A percentile compares a stretch with the other conserved stretches of the same genome.
Conservation (phyloP, 2,888 invertebrate species). For the Cylloceria caligata region DNA sequence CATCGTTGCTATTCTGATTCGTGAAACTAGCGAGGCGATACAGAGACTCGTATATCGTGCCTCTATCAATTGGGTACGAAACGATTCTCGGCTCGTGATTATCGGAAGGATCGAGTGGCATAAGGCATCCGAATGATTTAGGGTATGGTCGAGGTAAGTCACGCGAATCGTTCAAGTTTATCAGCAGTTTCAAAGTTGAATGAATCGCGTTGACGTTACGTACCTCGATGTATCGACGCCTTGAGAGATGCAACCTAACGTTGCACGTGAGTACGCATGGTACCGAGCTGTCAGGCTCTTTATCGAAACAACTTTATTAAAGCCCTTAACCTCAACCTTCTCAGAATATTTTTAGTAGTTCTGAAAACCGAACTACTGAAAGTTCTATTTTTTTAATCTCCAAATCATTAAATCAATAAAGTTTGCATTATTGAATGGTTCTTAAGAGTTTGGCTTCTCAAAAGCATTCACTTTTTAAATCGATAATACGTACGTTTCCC, state of each 20-base stretch:
- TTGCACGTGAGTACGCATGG: slow-evolving; percentile 18
- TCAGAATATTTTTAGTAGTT: not conserved
- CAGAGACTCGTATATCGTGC: slow-evolving; percentile 5
- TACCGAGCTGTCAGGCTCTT: slow-evolving; percentile 21
- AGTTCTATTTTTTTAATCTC: no score
- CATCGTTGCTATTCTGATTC: not conserved
- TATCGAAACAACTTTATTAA: not conserved
- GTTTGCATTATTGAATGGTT: no score
- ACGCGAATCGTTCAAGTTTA: slow-evolving; percentile 56
- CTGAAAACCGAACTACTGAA: no score
- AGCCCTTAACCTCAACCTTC: not conserved
- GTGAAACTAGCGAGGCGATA: not conserved
- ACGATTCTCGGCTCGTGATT: slow-evolving; percentile 46
- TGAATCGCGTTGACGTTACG: slow-evolving; percentile 15
- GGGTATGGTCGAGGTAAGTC: slow-evolving; percentile 31
- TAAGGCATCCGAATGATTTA: slow-evolving; percentile 49
- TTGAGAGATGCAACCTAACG: slow-evolving; percentile 28
- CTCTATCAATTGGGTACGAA: slow-evolving; percentile 29
- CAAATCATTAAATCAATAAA: no score
- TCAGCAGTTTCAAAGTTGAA: slow-evolving; percentile 18
- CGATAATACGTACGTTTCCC: no score
- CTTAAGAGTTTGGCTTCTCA: no score
- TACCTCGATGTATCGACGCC: slow-evolving; percentile 27
- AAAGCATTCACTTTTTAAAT: no score
- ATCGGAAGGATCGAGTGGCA: slow-evolving; percentile 54